Base-by-base conservation (phyloP, 1,140 invertebrate genomes). In the Drosophila ambigua region DNA sequence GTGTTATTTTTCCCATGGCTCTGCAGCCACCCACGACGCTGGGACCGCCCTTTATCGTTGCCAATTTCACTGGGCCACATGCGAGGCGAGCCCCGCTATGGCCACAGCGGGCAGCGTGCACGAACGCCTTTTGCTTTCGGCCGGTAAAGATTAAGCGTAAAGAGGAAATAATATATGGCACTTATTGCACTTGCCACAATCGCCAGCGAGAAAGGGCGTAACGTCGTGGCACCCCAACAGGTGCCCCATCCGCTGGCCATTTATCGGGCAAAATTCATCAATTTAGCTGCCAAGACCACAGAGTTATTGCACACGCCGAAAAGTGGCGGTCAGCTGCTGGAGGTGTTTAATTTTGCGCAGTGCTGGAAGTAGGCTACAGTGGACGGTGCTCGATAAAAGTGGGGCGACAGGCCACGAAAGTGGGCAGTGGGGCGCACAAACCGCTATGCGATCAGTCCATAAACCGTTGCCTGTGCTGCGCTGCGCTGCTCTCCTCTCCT, bases 371-470 rank as follows among this genome's bases (percentile, higher is more conserved):
- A 82, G 82, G 78, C 69, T 81, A 87, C 64, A 65, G 44, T 68
- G 55, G 64, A 44, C 60, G 54, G 51, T 50, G 72, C 46, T 59
- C 46, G 35, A 60, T 50, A 51, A 87, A 85, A 87, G 82, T 85
- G 69, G 82, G 64, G 35, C 67, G 67, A 35, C 82, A 63, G 68
- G 63, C 82, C 62, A 68, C 62, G 82, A 87, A 87, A 78, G 82
- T 87, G 60, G 45, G 54, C 61, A 46, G 77, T 67, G 68, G 72
- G 72, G 66, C 62, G 69, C 65, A 81, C 43, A 78, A 82, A 78
- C 78, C 83, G 79, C 82, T 87, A 82, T 55, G 24, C 52, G 69
- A 82, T 82, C 83, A 68, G 57, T 50, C 78, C 82, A 75, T 76
- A 81, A 78, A 59, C 65, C 71, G 74, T 65, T 72, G 44, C 35